Evolutionary conservation across 2,113 vertebrate species (phyloP).

Genomic region (Terrapene triunguis): DNA sequence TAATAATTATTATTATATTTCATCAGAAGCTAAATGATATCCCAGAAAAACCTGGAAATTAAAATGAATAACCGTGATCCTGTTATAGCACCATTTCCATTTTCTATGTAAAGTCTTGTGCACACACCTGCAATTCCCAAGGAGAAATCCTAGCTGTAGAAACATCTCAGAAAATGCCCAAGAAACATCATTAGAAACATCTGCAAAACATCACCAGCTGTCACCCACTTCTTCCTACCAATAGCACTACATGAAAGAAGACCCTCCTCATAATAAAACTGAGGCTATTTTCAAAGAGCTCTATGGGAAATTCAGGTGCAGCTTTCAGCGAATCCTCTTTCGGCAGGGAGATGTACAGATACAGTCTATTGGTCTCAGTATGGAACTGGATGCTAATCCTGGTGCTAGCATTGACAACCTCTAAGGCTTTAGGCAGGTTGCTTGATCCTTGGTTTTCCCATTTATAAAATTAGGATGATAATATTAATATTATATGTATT

Average conservation of each 20-base stretch:
- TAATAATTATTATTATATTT: neutral
- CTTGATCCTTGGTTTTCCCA: neutral
- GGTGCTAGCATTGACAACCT: neutral
- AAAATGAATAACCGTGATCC: slow-evolving; percentile 47
- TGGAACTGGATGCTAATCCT: neutral
- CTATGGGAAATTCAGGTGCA: neutral
- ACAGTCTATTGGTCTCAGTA: neutral
- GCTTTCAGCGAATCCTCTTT: neutral
- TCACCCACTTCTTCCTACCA: neutral
- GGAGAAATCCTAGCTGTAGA: slow-evolving; percentile 38
- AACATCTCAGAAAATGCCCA: slow-evolving; percentile 10
- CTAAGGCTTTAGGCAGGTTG: neutral
- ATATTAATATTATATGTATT: slow-evolving; percentile 1
- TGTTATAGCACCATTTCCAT: slow-evolving; percentile 41
- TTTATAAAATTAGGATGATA: neutral
- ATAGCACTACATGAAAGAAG: neutral
- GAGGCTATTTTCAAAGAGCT: neutral
- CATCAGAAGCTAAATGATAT: slow-evolving; percentile 23
- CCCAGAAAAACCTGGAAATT: slow-evolving; percentile 34
- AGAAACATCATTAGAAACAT: neutral
- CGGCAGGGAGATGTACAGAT: neutral
- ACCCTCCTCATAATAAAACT: neutral
- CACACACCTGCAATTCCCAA: slow-evolving; percentile 21
- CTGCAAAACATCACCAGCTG: neutral
- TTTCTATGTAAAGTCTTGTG: neutral